Conservation (phyloP, 1,140 invertebrate species). For the Scaptomyza hsui region DNA sequence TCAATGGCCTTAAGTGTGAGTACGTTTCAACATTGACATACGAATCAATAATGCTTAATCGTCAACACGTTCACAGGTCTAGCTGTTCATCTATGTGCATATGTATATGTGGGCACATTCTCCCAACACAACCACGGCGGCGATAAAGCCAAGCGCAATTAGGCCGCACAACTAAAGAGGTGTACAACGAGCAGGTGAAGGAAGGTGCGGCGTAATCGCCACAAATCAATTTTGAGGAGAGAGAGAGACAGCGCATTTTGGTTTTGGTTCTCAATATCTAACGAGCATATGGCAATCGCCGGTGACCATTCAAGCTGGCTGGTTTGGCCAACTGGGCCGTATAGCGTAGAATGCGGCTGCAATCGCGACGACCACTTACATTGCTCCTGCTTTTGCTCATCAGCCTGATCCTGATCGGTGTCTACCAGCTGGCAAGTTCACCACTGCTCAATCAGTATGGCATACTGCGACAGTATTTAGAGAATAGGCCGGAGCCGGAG, state of each 20-base stretch:
- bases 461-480: slow-evolving; percentile 54
- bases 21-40: slow-evolving; percentile 40
- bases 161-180: slow-evolving; percentile 7
- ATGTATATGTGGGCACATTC: no score
- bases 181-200: neutral
- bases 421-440: slow-evolving; percentile 42
- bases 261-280: slow-evolving; percentile 16
- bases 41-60: slow-evolving; percentile 57
- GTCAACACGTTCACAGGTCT: slow-evolving; percentile 30
- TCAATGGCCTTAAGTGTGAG: slow-evolving; percentile 11
- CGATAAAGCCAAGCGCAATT: slow-evolving; percentile 32
- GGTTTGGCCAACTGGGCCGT: slow-evolving; percentile 28
- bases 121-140: neutral
- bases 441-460: slow-evolving; percentile 69
- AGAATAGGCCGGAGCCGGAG: neutral
- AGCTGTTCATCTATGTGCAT: neutral
- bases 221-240: slow-evolving; percentile 12
- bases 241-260: neutral
- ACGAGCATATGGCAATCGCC: slow-evolving; percentile 35
- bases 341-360: slow-evolving; percentile 23
- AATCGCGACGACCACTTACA: slow-evolving; percentile 21
- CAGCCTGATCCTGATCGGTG: slow-evolving; percentile 16
- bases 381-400: slow-evolving; percentile 23
- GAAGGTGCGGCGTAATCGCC: neutral
- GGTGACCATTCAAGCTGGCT: slow-evolving; percentile 49